Evolutionary conservation across 2,113 vertebrate species (phyloP).

Genomic region (Stegostoma tigrinum): DNA sequence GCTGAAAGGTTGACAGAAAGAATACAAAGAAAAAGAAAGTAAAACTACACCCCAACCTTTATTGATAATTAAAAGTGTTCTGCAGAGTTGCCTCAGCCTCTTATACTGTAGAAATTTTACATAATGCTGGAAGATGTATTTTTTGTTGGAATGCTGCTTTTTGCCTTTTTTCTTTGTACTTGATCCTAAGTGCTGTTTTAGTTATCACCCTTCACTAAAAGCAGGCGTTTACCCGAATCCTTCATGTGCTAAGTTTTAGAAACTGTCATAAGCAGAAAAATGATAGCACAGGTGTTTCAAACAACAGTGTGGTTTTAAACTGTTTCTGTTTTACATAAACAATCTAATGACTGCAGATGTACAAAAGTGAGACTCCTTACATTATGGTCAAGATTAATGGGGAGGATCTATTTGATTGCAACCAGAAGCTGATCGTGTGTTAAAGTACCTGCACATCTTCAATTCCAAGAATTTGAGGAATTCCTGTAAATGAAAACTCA

Average conservation of each 20-base stretch:
- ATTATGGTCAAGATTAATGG: background rate
- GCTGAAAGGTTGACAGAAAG: conserved; percentile 59
- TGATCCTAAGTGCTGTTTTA: background rate
- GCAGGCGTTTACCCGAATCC: conserved; percentile 28
- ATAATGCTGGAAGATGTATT: conserved; percentile 20
- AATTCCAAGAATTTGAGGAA: conserved; percentile 57
- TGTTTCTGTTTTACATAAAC: background rate
- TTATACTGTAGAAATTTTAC: conserved; percentile 11
- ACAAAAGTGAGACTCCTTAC: background rate
- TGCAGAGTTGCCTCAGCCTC: background rate
- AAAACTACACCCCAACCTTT: conserved; percentile 43
- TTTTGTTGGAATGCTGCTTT: background rate
- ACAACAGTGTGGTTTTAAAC: conserved; percentile 36
- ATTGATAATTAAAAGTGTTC: background rate
- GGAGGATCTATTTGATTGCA: conserved; percentile 26
- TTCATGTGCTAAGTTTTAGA: conserved; percentile 29
- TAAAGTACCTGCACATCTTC: conserved; percentile 37
- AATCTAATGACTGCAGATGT: background rate
- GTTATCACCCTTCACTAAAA: conserved; percentile 31
- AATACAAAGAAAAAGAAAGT: conserved; percentile 57
- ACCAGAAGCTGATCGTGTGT: conserved; percentile 39
- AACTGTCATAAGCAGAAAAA: background rate
- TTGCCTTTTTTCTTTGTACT: background rate
- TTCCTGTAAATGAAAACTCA: conserved; percentile 63
- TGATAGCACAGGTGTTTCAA: conserved; percentile 5